A percentile compares a stretch with the other conserved stretches of the same genome.
Conservation (phyloP, 2,113 vertebrate species). For the Eurypyga helias region DNA sequence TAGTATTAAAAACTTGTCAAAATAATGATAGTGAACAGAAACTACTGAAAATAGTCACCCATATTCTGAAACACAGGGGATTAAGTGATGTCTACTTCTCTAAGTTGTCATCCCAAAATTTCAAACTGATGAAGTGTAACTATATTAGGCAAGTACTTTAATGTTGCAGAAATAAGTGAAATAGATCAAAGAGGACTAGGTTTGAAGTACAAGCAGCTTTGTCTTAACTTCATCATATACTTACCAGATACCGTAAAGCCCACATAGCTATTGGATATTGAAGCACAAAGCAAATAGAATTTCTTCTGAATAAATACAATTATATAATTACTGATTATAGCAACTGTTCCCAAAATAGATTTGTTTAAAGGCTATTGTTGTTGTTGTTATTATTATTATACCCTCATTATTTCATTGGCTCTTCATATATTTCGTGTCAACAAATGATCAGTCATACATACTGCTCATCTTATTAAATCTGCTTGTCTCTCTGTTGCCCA, state of each 20-base stretch:
- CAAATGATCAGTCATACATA: background rate
- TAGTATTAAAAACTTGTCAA: constrained; percentile 11
- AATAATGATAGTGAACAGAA: constrained; percentile 40
- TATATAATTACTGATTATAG: constrained; percentile 32
- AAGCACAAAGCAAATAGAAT: constrained; percentile 53
- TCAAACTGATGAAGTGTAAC: constrained; percentile 3
- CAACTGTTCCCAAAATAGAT: background rate
- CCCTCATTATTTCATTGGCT: background rate
- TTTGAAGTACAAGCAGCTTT: constrained; percentile 44
- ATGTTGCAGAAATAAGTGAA: constrained; percentile 27
- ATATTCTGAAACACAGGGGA: background rate
- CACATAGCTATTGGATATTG: constrained; percentile 9
- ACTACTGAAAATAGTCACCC: background rate
- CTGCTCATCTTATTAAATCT: constrained; percentile 23
- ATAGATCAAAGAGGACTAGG: constrained; percentile 49
- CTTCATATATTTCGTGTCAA: background rate
- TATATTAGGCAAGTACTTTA: constrained; percentile 30
- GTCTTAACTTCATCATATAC: constrained; percentile 53
- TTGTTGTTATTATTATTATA: background rate
- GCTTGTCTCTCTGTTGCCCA: constrained; percentile 12
- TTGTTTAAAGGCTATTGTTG: background rate
- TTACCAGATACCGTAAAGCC: constrained; percentile 56
- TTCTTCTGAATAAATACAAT: constrained; percentile 53
- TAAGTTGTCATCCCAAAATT: constrained; percentile 25
- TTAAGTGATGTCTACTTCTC: background rate